These are phyloP conservation scores for Phrixothrix hirtus DNA, from an alignment of 2,888 invertebrate species.

Conservation along the genomic window DNA sequence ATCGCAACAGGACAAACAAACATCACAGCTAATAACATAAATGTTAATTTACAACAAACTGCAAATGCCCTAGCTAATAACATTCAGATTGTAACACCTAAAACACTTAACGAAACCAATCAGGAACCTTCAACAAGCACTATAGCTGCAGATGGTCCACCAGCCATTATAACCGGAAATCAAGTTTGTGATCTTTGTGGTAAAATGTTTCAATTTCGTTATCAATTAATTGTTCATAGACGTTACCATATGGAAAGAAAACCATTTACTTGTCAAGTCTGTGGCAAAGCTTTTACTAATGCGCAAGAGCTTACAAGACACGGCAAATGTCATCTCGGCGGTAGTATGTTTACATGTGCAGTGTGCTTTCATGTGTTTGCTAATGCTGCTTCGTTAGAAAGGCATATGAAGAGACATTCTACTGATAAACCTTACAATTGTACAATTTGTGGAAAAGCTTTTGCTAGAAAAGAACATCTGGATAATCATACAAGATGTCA, in stretches of 20 bases:
- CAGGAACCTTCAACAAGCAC: slow-evolving; percentile 61
- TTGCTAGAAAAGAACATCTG: slow-evolving; percentile 84
- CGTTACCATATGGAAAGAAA: slow-evolving; percentile 85
- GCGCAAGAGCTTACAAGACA: slow-evolving; percentile 79
- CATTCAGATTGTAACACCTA: slow-evolving; percentile 43
- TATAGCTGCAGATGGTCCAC: slow-evolving; percentile 64
- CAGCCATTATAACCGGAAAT: slow-evolving; percentile 62
- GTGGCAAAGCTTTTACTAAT: slow-evolving; percentile 81
- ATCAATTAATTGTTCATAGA: slow-evolving; percentile 84
- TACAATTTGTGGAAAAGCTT: slow-evolving; percentile 83
- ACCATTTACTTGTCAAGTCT: slow-evolving; percentile 79
- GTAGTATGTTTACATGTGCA: slow-evolving; percentile 73
- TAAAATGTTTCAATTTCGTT: slow-evolving; percentile 84
- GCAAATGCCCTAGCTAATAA: slow-evolving; percentile 38
- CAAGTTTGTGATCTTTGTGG: slow-evolving; percentile 85
- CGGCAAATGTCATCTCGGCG: slow-evolving; percentile 82
- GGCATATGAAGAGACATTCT: slow-evolving; percentile 79
- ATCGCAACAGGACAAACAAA: slow-evolving; percentile 52
- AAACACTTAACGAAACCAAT: slow-evolving; percentile 59
- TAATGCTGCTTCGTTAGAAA: slow-evolving; percentile 70
- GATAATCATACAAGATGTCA: slow-evolving; percentile 80
- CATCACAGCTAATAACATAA: slow-evolving; percentile 37
- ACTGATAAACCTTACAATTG: slow-evolving; percentile 86
- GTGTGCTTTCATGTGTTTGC: slow-evolving; percentile 76
- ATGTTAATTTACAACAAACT: slow-evolving; percentile 33